phyloP scores from a whole-genome alignment of 92 coral and sea anemone genomes.

The Palythoa caribaeorum region DNA sequence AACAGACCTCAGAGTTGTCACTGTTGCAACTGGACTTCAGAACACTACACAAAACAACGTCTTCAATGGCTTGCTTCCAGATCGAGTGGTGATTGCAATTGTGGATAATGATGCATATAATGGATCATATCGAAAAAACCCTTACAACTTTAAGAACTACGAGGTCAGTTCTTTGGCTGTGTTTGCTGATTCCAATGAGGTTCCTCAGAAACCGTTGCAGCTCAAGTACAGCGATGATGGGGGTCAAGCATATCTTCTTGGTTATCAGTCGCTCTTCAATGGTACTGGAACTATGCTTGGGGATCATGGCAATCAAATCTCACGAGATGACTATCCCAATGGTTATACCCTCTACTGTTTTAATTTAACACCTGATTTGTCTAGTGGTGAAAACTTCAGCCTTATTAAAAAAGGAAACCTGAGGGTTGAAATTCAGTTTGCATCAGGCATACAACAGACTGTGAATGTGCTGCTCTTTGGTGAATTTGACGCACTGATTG shows the following conservation, averaged over 20 bases:
- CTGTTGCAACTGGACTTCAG: slow-evolving; percentile 65
- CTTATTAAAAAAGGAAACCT: slow-evolving; percentile 59
- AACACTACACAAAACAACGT: slow-evolving; percentile 63
- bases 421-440: slow-evolving; percentile 53
- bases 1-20: slow-evolving; percentile 62
- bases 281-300: slow-evolving; percentile 52
- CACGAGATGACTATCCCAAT: slow-evolving; percentile 43
- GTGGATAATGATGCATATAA: slow-evolving; percentile 70
- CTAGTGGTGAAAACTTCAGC: slow-evolving; percentile 41
- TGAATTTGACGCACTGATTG: slow-evolving; percentile 56
- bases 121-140: slow-evolving; percentile 63
- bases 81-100: slow-evolving; percentile 62
- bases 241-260: slow-evolving; percentile 56
- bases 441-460: slow-evolving; percentile 24
- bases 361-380: slow-evolving; percentile 46
- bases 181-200: slow-evolving; percentile 65
- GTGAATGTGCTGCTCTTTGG: slow-evolving; percentile 34
- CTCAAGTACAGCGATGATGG: slow-evolving; percentile 60
- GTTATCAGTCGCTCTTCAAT: slow-evolving; percentile 48
- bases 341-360: slow-evolving; percentile 36
- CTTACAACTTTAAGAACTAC: slow-evolving; percentile 63
- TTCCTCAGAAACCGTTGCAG: slow-evolving; percentile 64
- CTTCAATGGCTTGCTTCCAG: slow-evolving; percentile 67
- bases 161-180: slow-evolving; percentile 54
- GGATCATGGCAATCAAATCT: slow-evolving; percentile 51